Evolutionary conservation across 2,113 vertebrate genomes (phyloP).

Genomic region (Orthonyx spaldingii): DNA sequence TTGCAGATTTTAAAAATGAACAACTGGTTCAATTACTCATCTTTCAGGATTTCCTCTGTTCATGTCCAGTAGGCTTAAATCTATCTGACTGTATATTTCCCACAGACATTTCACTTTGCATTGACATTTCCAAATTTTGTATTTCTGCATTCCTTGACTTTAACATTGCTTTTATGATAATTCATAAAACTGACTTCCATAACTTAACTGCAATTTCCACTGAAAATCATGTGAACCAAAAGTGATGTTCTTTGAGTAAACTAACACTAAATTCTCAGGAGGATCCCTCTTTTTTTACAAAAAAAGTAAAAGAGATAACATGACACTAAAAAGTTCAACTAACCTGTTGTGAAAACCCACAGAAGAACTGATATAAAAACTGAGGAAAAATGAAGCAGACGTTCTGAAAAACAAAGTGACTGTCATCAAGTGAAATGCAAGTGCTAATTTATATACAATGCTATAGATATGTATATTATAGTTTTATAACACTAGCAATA

Average conservation of each 20-base stretch:
- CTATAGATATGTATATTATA: background rate
- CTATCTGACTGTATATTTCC: background rate
- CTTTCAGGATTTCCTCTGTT: background rate
- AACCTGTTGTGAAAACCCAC: constrained; percentile 98
- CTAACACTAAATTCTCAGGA: background rate
- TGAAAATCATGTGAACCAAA: background rate
- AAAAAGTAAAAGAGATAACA: background rate
- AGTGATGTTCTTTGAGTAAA: background rate
- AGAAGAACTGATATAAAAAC: constrained; percentile 99
- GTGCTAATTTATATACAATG: background rate
- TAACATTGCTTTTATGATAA: background rate
- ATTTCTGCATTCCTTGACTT: background rate
- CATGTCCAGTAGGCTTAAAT: background rate
- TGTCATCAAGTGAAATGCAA: background rate
- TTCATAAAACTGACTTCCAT: background rate
- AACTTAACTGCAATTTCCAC: background rate
- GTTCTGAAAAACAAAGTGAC: constrained; percentile 82
- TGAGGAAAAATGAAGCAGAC: constrained; percentile 99
- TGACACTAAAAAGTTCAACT: background rate
- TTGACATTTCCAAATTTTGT: background rate
- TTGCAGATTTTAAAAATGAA: background rate
- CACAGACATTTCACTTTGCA: background rate
- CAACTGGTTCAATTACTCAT: background rate
- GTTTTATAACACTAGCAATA: background rate
- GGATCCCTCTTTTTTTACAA: background rate